phyloP scores from a whole-genome alignment of 2,888 invertebrate genomes.

The Caenorhabditis sp. region DNA sequence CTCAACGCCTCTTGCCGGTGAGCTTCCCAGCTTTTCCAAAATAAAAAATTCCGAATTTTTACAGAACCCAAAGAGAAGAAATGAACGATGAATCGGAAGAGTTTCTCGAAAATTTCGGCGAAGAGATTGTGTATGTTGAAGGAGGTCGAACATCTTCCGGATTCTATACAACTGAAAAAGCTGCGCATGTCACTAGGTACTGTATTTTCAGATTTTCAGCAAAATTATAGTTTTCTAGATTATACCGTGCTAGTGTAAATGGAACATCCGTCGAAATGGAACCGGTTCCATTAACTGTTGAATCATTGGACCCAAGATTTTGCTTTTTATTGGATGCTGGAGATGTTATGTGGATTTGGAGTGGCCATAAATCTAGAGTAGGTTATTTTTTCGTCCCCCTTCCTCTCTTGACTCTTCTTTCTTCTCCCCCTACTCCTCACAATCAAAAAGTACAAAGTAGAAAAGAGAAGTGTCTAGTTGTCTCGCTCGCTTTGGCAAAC shows the following conservation, averaged over 20 bases:
- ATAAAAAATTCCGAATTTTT: conserved; percentile 14
- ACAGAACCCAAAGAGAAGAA: conserved; percentile 87
- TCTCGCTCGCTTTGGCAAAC: too few relatives aligned
- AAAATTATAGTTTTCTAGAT: conserved; percentile 20
- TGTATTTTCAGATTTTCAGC: background rate
- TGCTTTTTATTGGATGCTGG: conserved; percentile 91
- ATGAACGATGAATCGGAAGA: conserved; percentile 96
- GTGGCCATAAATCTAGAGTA: conserved; percentile 77
- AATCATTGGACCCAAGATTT: conserved; percentile 86
- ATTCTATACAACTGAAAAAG: conserved; percentile 86
- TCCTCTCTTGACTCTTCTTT: too few relatives aligned
- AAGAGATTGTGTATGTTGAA: conserved; percentile 90
- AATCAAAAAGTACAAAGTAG: too few relatives aligned
- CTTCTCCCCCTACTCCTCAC: too few relatives aligned
- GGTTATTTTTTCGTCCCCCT: background rate
- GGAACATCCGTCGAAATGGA: conserved; percentile 74
- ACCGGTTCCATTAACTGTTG: conserved; percentile 71
- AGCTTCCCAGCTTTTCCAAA: background rate
- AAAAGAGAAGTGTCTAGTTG: too few relatives aligned
- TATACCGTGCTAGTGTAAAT: conserved; percentile 67
- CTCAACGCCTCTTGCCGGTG: conserved; percentile 80
- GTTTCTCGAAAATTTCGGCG: conserved; percentile 88
- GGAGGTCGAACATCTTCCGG: conserved; percentile 97
- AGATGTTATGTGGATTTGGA: conserved; percentile 85
- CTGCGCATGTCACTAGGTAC: conserved; percentile 54